phyloP scores from a whole-genome alignment of 2,888 invertebrate genomes.

The Napeogenes inachia region DNA sequence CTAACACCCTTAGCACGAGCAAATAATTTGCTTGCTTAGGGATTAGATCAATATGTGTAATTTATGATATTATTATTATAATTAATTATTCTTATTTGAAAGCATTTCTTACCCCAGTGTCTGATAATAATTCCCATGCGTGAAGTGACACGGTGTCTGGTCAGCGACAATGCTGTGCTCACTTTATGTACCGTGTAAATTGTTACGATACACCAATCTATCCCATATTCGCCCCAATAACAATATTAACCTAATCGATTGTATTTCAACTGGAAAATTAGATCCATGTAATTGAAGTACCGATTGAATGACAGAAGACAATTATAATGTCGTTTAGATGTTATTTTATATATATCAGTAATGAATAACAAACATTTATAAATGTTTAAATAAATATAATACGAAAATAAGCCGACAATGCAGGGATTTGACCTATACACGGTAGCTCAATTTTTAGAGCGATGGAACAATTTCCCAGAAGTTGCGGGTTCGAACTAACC shows the following conservation, averaged over 20 bases:
- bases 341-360: neutral
- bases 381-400: no score
- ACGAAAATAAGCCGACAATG: no score
- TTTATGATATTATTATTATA: no score
- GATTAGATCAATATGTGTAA: no score
- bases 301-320: neutral
- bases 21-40: no score
- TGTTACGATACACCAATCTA: constrained; percentile 36
- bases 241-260: constrained; percentile 17
- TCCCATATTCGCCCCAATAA: constrained; percentile 28
- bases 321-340: constrained; percentile 1
- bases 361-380: neutral
- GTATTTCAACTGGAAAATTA: constrained; percentile 26
- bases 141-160: constrained; percentile 54
- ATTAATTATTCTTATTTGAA: constrained; percentile 5
- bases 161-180: constrained; percentile 47
- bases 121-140: constrained; percentile 46
- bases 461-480: no score
- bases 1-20: no score
- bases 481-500: no score
- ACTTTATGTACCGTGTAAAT: constrained; percentile 61
- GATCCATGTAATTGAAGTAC: constrained; percentile 6
- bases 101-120: constrained; percentile 19
- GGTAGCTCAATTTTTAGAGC: no score
- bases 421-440: no score